Evolutionary conservation across 37 sponge, comb jelly and placozoan species (phyloP).

Genomic region (Chondrosia reniformis): DNA sequence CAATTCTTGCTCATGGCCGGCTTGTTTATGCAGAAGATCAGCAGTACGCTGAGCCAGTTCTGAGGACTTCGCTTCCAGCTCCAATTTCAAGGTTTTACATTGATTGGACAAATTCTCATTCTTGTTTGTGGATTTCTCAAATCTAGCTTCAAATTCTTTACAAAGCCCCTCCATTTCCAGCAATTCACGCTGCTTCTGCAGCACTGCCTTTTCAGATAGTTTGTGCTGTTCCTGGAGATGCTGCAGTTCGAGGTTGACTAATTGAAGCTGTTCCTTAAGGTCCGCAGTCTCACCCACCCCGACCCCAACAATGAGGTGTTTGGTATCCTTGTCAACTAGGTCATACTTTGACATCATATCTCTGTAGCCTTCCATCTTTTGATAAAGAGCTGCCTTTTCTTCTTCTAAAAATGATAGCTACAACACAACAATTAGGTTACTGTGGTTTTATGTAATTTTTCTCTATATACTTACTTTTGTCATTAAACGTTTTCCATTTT

Average conservation of each 20-base stretch:
- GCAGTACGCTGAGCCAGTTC: neutral
- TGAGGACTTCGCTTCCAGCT: too few species aligned
- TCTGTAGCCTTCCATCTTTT: slow-evolving; percentile 14
- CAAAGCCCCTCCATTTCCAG: neutral
- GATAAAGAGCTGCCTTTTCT: slow-evolving; percentile 2
- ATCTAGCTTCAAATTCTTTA: too few species aligned
- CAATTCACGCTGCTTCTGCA: neutral
- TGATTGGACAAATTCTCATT: too few species aligned
- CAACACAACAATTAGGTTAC: too few species aligned
- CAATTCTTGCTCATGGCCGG: neutral
- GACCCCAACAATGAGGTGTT: neutral
- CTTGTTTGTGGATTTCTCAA: too few species aligned
- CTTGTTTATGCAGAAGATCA: neutral
- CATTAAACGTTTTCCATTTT: neutral
- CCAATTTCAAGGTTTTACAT: too few species aligned
- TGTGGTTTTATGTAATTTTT: too few species aligned
- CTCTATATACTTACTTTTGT: neutral
- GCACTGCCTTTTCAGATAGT: neutral
- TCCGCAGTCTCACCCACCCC: neutral
- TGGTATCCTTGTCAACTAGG: neutral
- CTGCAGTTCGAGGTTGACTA: neutral
- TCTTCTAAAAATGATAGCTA: slow-evolving; percentile 1
- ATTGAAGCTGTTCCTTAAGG: neutral
- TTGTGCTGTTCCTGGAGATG: neutral
- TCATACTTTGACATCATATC: slow-evolving; percentile 7